phyloP scores from a whole-genome alignment of 2,113 vertebrate species.

The Hydrochoerus hydrochaeris region DNA sequence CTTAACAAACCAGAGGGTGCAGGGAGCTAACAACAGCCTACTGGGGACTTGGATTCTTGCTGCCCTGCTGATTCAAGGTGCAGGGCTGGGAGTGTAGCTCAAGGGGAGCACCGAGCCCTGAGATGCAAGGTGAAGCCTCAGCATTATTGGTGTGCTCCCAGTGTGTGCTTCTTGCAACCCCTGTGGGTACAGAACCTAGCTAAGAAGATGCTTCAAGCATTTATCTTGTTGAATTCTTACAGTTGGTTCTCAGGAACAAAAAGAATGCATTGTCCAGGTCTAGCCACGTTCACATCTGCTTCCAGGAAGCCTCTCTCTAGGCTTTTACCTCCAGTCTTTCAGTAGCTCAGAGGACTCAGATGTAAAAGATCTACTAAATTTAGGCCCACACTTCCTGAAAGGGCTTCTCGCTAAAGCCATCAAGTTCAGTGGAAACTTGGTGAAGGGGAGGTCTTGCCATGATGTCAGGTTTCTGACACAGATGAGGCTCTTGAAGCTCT shows the following conservation, averaged over 20 bases:
- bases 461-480: neutral
- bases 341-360: neutral
- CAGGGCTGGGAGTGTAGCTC: no score
- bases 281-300: neutral
- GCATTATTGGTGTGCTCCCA: fast-evolving
- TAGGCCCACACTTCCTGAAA: neutral
- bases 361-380: neutral
- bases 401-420: neutral
- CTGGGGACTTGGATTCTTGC: neutral
- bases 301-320: neutral
- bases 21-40: neutral
- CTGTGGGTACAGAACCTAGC: neutral
- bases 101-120: neutral
- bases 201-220: neutral
- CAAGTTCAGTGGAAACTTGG: neutral
- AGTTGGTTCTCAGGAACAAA: neutral
- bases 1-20: neutral
- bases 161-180: neutral
- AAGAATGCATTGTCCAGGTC: neutral
- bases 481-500: fast-evolving
- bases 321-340: neutral
- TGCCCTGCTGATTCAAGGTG: no score
- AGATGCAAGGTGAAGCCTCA: neutral
- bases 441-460: fast-evolving
- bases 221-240: neutral